Base-by-base conservation (phyloP, 1,140 invertebrate species). In the Samia ricini region DNA sequence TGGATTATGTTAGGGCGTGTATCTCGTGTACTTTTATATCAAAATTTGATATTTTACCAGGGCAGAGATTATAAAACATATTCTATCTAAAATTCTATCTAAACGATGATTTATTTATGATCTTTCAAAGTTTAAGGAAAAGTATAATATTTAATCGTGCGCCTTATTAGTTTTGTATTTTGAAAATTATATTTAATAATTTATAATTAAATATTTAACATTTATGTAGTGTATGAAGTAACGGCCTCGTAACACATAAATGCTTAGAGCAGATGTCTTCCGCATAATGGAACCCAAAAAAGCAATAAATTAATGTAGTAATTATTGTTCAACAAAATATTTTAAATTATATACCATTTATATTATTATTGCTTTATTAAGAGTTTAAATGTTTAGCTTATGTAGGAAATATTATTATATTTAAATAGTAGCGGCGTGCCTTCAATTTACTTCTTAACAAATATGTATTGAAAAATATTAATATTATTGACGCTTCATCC, bases 261-360 rank as follows among this genome's bases (percentile, higher is more conserved):
- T 21, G 67, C 63, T 66, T 66, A 71, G 66, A 65, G 64, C 55
- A 63, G 51, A 68, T 62, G 76, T 79, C 76, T 79, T 79, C 76
- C 76, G 68, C 64, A 26, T 69, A 33, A 69, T 63, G 71, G 61
- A 74, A 72, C 57, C 71, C 64, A 58, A 50, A 49, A 69, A 71
- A 79, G 76, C 76, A 79, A 79, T 79, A 79, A 72, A 55, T 76
- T 74, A 69, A 65, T 74, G 49, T 76, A 74, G 61, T 73, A 56
- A 58, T 68, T n/a, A n/a, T n/a, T 72, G 36, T 74, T 65, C 66
- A 61, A 56, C 61, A 60, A 57, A 42, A 12, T 42, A 42, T 64
- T 55, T 55, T 22, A 12, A 55, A 24, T 24, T 55, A 55, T 24
- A 55, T 55, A 49, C 48, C 33, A 15, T 42, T 42, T 42, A 42